Evolutionary conservation across 2,888 invertebrate species (phyloP), one percentile per base, ranked within the genome.

Genomic region (Troilus luridus): DNA sequence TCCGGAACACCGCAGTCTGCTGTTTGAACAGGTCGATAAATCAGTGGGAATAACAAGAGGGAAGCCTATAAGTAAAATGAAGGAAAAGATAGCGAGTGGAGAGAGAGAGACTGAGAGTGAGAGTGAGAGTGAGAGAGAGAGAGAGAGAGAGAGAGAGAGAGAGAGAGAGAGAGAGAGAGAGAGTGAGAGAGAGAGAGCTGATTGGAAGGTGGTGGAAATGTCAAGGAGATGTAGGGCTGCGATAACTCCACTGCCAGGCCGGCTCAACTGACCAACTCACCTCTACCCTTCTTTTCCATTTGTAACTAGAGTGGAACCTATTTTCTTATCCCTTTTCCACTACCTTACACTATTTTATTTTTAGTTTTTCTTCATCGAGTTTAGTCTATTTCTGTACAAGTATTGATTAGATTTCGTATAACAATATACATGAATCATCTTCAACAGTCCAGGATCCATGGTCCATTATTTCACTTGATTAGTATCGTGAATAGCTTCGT

Each of bases 181-280:
- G 41, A 41, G 41, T 3, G 41, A 41, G 41, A 41, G 41, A 41
- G 41, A 41, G 41, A 41, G 41, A 41, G 60, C 88, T 88, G 88
- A 88, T 88, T 88, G 88, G 88, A 11, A 59, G 59, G 60, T 14
- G 27, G 88, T 88, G 27, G 60, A 88, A 62, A 59, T 88, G 88
- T 88, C 59, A 88, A 27, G 60, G 58, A 88, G 88, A 88, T 27
- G 21, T 60, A 88, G 59, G 9, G 24, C 58, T 17, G 27, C 88
- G 17, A 88, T 88, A 88, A 88, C 59, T 88, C 88, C 58, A 8
- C 62, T 19, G 11, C n/a, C n/a, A 1, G 0, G 7, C n/a, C 21
- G 64, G n/a, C 64, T 67, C 67, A 24, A 67, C 67, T 67, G 67
- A 67, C 72, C 72, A 41, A 19, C 72, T 77, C 72, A 77, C 27